Evolutionary conservation across 2,888 invertebrate species (phyloP).

Genomic region (Rhagophthalmus giganteus): DNA sequence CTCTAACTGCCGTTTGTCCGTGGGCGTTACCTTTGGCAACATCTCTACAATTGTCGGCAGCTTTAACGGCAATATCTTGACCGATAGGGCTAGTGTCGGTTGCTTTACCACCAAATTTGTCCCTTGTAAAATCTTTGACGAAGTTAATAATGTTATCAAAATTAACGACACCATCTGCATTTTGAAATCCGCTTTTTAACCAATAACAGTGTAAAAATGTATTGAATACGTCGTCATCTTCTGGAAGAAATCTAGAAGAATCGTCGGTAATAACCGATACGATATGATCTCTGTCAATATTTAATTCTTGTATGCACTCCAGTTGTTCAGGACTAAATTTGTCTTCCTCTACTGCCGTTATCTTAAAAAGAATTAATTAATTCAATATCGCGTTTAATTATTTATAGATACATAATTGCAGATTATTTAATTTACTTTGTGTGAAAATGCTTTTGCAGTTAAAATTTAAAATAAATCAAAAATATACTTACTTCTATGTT

Average conservation of each 20-base stretch:
- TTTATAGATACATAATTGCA: no score
- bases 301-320: neutral
- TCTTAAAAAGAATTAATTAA: no score
- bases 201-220: slow-evolving; percentile 3
- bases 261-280: slow-evolving; percentile 1
- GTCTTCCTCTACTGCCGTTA: no score
- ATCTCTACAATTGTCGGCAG: slow-evolving; percentile 2
- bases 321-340: slow-evolving; percentile 1
- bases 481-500: no score
- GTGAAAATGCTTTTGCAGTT: no score
- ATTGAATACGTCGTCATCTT: slow-evolving; percentile 4
- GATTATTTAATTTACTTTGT: no score
- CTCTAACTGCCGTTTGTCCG: slow-evolving; percentile 2
- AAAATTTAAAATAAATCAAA: no score
- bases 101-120: slow-evolving; percentile 4
- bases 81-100: neutral
- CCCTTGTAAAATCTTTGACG: neutral
- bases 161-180: slow-evolving; percentile 1
- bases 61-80: slow-evolving; percentile 3
- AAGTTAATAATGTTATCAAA: neutral
- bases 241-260: neutral
- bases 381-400: no score
- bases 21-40: neutral
- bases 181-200: neutral
- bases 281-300: slow-evolving; percentile 2